These are phyloP conservation scores for Pseudomyrmex cubaensis DNA, from an alignment of 1,140 invertebrate genomes.

Conservation along the genomic window DNA sequence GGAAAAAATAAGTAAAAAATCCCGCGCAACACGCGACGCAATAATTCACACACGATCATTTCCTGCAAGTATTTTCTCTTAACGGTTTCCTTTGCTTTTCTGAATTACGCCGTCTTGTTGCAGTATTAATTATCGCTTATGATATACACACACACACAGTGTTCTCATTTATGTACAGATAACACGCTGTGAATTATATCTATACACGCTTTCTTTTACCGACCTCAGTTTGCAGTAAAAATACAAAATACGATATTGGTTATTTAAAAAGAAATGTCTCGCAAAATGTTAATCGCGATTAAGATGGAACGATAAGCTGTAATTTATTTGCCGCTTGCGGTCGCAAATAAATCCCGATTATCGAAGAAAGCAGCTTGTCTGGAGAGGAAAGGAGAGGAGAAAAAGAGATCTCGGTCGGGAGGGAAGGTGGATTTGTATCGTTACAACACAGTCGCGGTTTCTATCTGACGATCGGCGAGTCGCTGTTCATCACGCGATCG, in stretches of 20 bases:
- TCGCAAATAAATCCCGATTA: not conserved
- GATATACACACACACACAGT: no score
- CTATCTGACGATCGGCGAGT: conserved; percentile 23
- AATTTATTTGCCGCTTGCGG: not conserved
- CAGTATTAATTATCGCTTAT: conserved; percentile 45
- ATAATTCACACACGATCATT: conserved; percentile 50
- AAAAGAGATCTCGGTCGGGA: not conserved
- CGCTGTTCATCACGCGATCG: conserved; percentile 50
- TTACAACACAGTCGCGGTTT: not conserved
- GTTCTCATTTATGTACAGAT: not conserved
- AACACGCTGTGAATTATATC: no score
- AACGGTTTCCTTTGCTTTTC: not conserved
- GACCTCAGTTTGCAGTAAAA: not conserved
- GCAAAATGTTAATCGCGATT: not conserved
- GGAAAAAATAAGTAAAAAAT: conserved; percentile 51
- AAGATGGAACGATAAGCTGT: not conserved
- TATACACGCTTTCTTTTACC: no score
- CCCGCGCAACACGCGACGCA: conserved; percentile 47
- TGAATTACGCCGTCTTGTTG: conserved; percentile 13
- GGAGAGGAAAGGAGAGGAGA: not conserved
- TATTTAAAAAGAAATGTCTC: not conserved
- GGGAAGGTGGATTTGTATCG: not conserved
- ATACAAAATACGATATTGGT: not conserved
- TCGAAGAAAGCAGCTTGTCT: not conserved
- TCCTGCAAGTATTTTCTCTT: not conserved